phyloP scores from a whole-genome alignment of 92 coral and sea anemone species.

The Bergia puertoricense region DNA sequence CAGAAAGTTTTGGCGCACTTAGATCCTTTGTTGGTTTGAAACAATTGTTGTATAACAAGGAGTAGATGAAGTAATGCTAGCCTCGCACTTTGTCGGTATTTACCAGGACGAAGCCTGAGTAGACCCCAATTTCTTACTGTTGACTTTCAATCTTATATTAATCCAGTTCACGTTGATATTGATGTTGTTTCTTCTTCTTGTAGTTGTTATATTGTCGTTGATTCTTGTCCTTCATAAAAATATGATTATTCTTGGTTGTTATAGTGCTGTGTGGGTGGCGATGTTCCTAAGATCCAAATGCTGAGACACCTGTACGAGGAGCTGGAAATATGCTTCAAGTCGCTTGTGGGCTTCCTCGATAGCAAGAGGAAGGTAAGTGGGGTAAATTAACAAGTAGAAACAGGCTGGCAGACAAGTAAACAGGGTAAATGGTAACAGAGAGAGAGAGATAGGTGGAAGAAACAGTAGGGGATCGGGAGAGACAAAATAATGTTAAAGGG shows the following conservation, averaged over 20 bases:
- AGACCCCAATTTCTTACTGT: too few relatives aligned
- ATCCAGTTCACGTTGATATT: too few relatives aligned
- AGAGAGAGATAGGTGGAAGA: not conserved
- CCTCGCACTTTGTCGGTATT: too few relatives aligned
- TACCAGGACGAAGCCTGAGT: too few relatives aligned
- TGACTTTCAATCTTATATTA: too few relatives aligned
- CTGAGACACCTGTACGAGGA: constrained; percentile 90
- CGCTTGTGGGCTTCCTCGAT: constrained; percentile 88
- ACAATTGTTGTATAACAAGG: not conserved
- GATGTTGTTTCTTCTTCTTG: too few relatives aligned
- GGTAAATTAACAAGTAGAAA: not conserved
- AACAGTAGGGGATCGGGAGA: too few relatives aligned
- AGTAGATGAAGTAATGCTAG: too few relatives aligned
- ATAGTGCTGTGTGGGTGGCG: constrained; percentile 98
- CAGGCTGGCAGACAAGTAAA: not conserved
- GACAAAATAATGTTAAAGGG: too few relatives aligned
- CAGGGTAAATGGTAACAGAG: not conserved
- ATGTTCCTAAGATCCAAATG: constrained; percentile 96
- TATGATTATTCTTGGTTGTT: not conserved
- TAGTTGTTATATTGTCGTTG: not conserved
- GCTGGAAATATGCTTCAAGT: constrained; percentile 97
- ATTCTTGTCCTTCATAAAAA: too few relatives aligned
- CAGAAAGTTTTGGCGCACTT: not conserved
- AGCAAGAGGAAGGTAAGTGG: constrained; percentile 79
- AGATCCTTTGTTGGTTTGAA: not conserved